Evolutionary conservation across 2,113 vertebrate genomes (phyloP), one percentile per base, ranked within the genome.

Genomic region (Apodemus sylvaticus): DNA sequence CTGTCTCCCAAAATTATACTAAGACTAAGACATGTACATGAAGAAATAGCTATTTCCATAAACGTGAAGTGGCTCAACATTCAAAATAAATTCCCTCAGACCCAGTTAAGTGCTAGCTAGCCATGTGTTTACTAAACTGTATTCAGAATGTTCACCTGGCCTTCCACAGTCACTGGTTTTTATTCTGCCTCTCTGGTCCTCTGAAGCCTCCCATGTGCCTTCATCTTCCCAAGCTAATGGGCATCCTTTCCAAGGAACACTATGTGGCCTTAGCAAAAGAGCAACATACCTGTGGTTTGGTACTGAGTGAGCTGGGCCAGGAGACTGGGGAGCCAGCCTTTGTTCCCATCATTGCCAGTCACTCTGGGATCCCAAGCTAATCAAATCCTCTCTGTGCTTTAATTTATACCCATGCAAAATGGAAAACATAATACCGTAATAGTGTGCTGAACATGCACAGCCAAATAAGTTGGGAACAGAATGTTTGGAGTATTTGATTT

Each of bases 401-500:
- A 96, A 96, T 97, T 97, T 96, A 94, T 97, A 97, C 78, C 97
- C 96, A 62, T 96, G 97, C 91, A 96, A 97, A 97, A 97, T 97
- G 96, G 94, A 97, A 98, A 97, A 97, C 95, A 97, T 95, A 97
- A 96, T 97, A 94, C 92, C 91, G 42, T 95, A 92, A 94, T 36
- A 26, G 93, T 96, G 94, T 91, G 94, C 88, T 76, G 95, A 91
- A 94, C 95, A 94, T 0, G 0, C 9, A 0, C 86, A 95, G 96
- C 91, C 95, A 97, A 93, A 95, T 96, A 92, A 94, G 86, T 91
- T 95, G 93, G 76, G 89, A 96, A 96, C 90, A 95, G 55, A 95
- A 93, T 48, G 51, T 85, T 95, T 94, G 74, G 55, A 19, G 12
- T 91, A 66, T 96, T 95, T 96, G 92, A 94, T 94, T 94, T 96